Evolutionary conservation across 1,140 invertebrate species (phyloP).

Genomic region (Drosophila baimaii): DNA sequence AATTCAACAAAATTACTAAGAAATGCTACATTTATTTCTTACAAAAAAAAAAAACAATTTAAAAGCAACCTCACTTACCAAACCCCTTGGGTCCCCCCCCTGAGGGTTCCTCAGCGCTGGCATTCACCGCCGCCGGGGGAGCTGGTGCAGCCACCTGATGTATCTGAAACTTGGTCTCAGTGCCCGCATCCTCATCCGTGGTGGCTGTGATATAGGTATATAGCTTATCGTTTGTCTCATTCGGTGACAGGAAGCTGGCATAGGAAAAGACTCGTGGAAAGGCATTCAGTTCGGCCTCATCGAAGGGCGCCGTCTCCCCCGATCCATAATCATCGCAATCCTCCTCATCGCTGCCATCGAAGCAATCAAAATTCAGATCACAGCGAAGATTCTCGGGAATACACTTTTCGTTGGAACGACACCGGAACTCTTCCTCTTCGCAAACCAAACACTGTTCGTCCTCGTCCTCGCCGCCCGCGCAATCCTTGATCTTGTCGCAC

Average conservation of each 20-base stretch:
- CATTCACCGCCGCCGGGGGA: constrained; percentile 14
- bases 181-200: constrained; percentile 74
- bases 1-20: neutral
- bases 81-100: constrained; percentile 68
- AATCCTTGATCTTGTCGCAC: constrained; percentile 89
- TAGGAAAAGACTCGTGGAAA: constrained; percentile 78
- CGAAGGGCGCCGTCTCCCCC: constrained; percentile 58
- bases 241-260: constrained; percentile 76
- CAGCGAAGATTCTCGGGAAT: constrained; percentile 91
- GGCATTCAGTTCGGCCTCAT: constrained; percentile 71
- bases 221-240: constrained; percentile 74
- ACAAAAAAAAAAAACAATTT: too few species aligned
- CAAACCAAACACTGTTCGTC: constrained; percentile 86
- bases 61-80: constrained; percentile 38
- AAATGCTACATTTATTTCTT: too few species aligned
- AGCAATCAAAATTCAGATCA: constrained; percentile 92
- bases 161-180: constrained; percentile 71
- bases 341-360: constrained; percentile 91
- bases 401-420: constrained; percentile 86
- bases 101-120: constrained; percentile 58
- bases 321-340: constrained; percentile 84
- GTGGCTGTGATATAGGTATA: constrained; percentile 77
- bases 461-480: constrained; percentile 88
- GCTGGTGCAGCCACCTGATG: constrained; percentile 63
- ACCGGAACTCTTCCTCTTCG: constrained; percentile 86